Base-by-base conservation (phyloP, 2,888 invertebrate species). In the Euplexia lucipara region DNA sequence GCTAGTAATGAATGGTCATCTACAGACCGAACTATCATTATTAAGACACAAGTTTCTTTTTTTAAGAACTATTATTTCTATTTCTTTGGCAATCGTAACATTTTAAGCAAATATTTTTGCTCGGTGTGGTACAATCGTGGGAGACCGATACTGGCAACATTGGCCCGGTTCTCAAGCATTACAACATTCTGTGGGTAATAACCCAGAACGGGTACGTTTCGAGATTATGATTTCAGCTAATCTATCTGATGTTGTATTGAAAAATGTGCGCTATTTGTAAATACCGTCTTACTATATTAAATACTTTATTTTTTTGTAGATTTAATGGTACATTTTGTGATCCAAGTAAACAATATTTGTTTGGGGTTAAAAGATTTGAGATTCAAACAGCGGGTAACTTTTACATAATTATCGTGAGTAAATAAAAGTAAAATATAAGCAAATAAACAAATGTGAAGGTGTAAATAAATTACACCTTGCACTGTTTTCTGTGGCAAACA, bases 141-240 rank as follows among this genome's bases (percentile, higher is more conserved):
- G 73, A 72, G 52, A 30, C 26, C 34, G 14, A 39, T 51, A 20
- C 37, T 41, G 45, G 56, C 44, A 65, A 52, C 54, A 56, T 66
- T 59, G 79, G 75, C 79, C 73, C 32, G 39, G 59, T 73, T 73
- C 73, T 20, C 73, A 73, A n/a, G 42, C 78, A 37, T 59, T 78
- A 39, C 73, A 20, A 58, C 57, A 72, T 35, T 41, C 41, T 34
- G 34, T 16, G 67, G 10, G 59, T 52, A 74, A 73, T 78, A 41
- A 67, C 59, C 16, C 48, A 44, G 37, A 66, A 48, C 45, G 49
- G 6, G 18, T 39, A 41, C 20, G 30, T 54, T 65, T 42, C 37
- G 56, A 74, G 30, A 67, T 58, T 54, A 54, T 45, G 39, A 75
- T 34, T 75, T 69, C 32, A 37, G 58, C 16, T 34, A 37, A 68